Evolutionary conservation across 2,113 vertebrate species (phyloP).

Genomic region (Semnopithecus entellus): DNA sequence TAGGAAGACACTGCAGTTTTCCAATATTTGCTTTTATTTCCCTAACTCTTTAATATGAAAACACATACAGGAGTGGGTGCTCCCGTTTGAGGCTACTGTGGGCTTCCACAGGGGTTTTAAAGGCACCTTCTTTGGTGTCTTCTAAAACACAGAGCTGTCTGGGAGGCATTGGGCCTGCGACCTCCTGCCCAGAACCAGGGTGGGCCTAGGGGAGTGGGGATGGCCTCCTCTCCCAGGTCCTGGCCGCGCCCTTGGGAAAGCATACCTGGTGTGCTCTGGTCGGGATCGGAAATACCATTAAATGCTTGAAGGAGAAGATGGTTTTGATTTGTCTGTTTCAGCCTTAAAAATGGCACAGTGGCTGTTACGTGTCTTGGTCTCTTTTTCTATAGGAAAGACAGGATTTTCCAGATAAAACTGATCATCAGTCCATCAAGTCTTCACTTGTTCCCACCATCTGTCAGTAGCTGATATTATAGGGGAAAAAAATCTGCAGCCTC

Average conservation of each 20-base stretch:
- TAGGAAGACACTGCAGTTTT: background rate
- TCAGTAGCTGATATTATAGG: background rate
- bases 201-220: too few relatives aligned
- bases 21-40: background rate
- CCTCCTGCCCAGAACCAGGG: background rate
- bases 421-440: background rate
- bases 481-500: background rate
- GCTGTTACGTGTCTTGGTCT: background rate
- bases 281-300: background rate
- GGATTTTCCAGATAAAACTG: slow-evolving; percentile 39
- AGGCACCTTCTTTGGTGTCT: background rate
- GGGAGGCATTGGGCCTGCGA: rapidly evolving
- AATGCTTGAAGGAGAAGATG: background rate
- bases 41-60: background rate
- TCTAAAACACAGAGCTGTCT: background rate
- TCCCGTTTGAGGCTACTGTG: background rate
- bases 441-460: background rate
- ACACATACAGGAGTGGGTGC: rapidly evolving
- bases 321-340: background rate
- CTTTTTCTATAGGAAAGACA: background rate
- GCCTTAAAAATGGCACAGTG: background rate
- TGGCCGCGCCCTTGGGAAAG: background rate
- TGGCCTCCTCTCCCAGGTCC: background rate
- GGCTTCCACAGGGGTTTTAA: background rate
- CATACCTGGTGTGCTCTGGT: background rate